phyloP scores from a whole-genome alignment of 1,140 invertebrate species.

The Phthorimaea operculella region DNA sequence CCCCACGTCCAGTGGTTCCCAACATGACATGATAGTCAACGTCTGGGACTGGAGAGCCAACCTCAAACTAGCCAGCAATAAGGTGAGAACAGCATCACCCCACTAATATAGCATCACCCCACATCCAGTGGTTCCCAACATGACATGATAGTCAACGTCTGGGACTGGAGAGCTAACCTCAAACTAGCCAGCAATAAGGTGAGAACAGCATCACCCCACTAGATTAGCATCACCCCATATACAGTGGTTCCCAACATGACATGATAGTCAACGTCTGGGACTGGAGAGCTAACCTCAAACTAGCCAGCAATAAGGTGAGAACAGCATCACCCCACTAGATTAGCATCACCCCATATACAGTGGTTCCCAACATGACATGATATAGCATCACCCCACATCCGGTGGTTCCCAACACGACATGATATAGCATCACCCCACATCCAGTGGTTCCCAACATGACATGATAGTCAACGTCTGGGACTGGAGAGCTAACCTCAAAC shows the following conservation, averaged over 20 bases:
- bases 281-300: constrained; percentile 91
- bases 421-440: constrained; percentile 89
- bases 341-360: too few relatives aligned
- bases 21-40: constrained; percentile 98
- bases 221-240: constrained; percentile 84
- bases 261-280: constrained; percentile 99
- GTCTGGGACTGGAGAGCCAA: constrained; percentile 96
- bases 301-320: constrained; percentile 82
- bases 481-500: constrained; percentile 91
- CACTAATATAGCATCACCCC: too few relatives aligned
- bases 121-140: too few relatives aligned
- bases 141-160: constrained; percentile 98
- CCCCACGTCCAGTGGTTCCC: constrained; percentile 93
- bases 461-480: constrained; percentile 99
- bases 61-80: constrained; percentile 92
- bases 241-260: constrained; percentile 95
- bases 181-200: constrained; percentile 63
- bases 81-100: not conserved
- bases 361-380: constrained; percentile 97
- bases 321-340: too few relatives aligned
- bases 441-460: constrained; percentile 95
- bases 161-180: constrained; percentile 93
- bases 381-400: constrained; percentile 86
- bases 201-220: too few relatives aligned
- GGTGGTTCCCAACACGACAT: constrained; percentile 97